phyloP scores from a whole-genome alignment of 2,888 invertebrate species.

The Agelastica alni region DNA sequence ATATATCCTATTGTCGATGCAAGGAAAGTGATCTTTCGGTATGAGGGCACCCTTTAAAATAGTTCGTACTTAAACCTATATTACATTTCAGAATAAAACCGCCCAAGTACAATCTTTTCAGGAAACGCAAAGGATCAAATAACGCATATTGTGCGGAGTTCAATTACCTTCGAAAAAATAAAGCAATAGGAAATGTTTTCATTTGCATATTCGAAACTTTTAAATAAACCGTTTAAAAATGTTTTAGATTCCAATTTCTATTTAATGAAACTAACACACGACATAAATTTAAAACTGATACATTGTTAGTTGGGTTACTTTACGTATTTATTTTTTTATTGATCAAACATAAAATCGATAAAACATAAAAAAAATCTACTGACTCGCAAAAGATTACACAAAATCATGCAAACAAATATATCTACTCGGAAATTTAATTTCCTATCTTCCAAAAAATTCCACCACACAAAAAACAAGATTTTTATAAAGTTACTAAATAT shows the following conservation, averaged over 20 bases:
- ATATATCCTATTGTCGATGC: too few relatives aligned
- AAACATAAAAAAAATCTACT: slow-evolving; percentile 16
- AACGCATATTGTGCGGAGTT: slow-evolving; percentile 5
- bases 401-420: slow-evolving; percentile 19
- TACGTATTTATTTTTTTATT: slow-evolving; percentile 7
- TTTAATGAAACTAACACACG: too few relatives aligned
- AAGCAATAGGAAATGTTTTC: too few relatives aligned
- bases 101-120: slow-evolving; percentile 5
- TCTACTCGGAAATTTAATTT: neutral
- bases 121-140: slow-evolving; percentile 5
- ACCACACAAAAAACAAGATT: too few relatives aligned
- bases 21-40: neutral
- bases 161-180: slow-evolving; percentile 9
- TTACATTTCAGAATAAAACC: slow-evolving; percentile 5
- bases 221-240: too few relatives aligned
- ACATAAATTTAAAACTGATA: too few relatives aligned
- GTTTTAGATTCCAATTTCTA: too few relatives aligned
- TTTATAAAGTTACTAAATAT: too few relatives aligned
- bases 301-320: neutral
- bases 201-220: too few relatives aligned
- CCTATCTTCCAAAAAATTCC: neutral
- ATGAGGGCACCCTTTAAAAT: slow-evolving; percentile 1
- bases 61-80: neutral
- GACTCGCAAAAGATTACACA: slow-evolving; percentile 19
- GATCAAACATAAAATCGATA: slow-evolving; percentile 20